phyloP scores from a whole-genome alignment of 2,113 vertebrate species.

The Lophotis ruficrista region DNA sequence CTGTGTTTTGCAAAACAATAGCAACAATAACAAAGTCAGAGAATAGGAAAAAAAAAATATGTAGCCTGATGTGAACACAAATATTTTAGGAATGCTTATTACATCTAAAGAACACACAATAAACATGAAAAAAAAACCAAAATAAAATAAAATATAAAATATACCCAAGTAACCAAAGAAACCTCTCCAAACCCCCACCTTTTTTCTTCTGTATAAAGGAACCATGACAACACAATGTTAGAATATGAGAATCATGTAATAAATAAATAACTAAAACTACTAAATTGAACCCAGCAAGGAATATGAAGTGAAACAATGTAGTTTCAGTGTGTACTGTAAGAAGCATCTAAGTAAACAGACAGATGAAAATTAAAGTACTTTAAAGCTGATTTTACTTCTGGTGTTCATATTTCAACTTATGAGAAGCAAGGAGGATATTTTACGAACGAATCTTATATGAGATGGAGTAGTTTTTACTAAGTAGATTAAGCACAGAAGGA shows the following conservation, averaged over 20 bases:
- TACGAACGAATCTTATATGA: neutral
- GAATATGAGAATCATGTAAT: neutral
- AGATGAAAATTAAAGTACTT: neutral
- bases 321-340: neutral
- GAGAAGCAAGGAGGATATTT: neutral
- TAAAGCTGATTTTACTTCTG: neutral
- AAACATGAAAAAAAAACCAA: neutral
- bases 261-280: neutral
- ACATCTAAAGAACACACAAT: neutral
- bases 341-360: neutral
- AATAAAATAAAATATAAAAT: neutral
- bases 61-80: neutral
- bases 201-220: neutral
- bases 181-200: rapidly evolving
- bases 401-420: neutral
- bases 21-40: neutral
- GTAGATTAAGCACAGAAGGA: neutral
- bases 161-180: neutral
- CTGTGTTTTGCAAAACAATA: neutral
- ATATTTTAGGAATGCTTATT: neutral
- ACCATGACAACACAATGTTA: neutral
- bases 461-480: neutral
- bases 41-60: neutral
- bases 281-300: neutral
- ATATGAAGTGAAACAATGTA: neutral